These are phyloP conservation scores for Noctuana brunneofusca DNA, from an alignment of 2,888 invertebrate genomes.

Conservation along the genomic window DNA sequence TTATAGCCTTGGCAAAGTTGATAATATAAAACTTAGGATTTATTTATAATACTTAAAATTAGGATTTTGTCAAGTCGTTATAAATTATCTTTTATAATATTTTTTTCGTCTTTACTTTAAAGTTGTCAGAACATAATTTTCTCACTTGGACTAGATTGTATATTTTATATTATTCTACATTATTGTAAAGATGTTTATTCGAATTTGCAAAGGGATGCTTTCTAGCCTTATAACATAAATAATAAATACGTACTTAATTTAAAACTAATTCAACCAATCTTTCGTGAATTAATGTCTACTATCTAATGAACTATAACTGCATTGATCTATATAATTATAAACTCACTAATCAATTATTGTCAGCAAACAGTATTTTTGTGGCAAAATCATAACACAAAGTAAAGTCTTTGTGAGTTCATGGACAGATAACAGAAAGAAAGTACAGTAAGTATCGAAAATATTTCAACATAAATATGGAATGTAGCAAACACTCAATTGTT, in stretches of 20 bases:
- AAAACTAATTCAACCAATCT: constrained; percentile 68
- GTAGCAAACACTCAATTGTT: constrained; percentile 82
- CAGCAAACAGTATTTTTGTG: constrained; percentile 46
- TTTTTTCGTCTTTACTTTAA: constrained; percentile 18
- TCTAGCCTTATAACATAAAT: constrained; percentile 57
- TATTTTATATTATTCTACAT: constrained; percentile 28
- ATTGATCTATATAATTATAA: constrained; percentile 42
- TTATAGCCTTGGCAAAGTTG: not conserved
- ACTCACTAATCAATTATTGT: constrained; percentile 65
- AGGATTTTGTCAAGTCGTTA: constrained; percentile 16
- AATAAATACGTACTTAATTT: constrained; percentile 71
- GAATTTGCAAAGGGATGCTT: constrained; percentile 46
- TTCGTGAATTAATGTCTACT: constrained; percentile 62
- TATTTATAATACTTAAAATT: constrained; percentile 20
- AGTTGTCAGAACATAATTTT: constrained; percentile 22
- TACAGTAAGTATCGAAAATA: constrained; percentile 72
- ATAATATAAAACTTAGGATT: not conserved
- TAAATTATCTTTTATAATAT: constrained; percentile 13
- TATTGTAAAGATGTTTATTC: constrained; percentile 28
- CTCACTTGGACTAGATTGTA: constrained; percentile 32
- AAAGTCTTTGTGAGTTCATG: constrained; percentile 34
- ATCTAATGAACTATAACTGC: constrained; percentile 76
- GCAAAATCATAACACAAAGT: constrained; percentile 35
- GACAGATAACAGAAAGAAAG: constrained; percentile 47
- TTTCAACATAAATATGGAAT: constrained; percentile 83